These are phyloP conservation scores for Drosophila subobscura DNA, from an alignment of 1,140 invertebrate genomes.

Conservation along the genomic window DNA sequence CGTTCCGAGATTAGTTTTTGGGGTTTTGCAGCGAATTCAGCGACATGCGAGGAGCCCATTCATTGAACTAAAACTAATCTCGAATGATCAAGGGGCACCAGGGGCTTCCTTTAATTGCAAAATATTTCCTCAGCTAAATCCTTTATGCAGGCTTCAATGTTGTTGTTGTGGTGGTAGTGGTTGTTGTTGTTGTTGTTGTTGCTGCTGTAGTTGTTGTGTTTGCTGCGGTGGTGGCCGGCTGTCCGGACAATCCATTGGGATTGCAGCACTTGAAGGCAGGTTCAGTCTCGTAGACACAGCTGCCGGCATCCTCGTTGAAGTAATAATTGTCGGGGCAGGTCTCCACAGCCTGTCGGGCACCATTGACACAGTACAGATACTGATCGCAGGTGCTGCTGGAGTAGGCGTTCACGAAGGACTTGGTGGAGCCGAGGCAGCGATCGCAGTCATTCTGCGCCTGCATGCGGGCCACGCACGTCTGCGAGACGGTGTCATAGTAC, in stretches of 20 bases:
- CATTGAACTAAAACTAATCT: no score
- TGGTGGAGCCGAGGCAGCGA: slow-evolving; percentile 46
- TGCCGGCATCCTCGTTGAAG: slow-evolving; percentile 44
- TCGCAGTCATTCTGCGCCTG: slow-evolving; percentile 55
- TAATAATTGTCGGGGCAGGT: slow-evolving; percentile 28
- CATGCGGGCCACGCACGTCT: slow-evolving; percentile 40
- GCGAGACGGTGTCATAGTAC: slow-evolving; percentile 42
- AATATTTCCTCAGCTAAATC: not conserved
- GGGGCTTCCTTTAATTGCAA: not conserved
- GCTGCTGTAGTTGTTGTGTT: slow-evolving; percentile 1
- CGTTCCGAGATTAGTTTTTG: no score
- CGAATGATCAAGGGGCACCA: no score
- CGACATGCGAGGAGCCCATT: no score
- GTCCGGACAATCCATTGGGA: not conserved
- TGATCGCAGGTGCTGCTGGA: slow-evolving; percentile 36
- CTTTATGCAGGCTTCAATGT: not conserved
- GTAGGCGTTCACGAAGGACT: slow-evolving; percentile 55
- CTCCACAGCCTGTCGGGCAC: slow-evolving; percentile 24
- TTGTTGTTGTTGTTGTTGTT: not conserved
- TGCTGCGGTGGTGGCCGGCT: not conserved
- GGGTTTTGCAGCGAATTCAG: no score
- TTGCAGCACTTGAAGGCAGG: slow-evolving; percentile 41
- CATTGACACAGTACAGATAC: slow-evolving; percentile 52
- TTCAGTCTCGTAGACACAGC: slow-evolving; percentile 7
- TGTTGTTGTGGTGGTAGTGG: not conserved